A percentile compares a stretch with the other conserved stretches of the same genome.
These are phyloP conservation scores for Apodemia zela DNA, from an alignment of 2,888 invertebrate species.

Conservation along the genomic window DNA sequence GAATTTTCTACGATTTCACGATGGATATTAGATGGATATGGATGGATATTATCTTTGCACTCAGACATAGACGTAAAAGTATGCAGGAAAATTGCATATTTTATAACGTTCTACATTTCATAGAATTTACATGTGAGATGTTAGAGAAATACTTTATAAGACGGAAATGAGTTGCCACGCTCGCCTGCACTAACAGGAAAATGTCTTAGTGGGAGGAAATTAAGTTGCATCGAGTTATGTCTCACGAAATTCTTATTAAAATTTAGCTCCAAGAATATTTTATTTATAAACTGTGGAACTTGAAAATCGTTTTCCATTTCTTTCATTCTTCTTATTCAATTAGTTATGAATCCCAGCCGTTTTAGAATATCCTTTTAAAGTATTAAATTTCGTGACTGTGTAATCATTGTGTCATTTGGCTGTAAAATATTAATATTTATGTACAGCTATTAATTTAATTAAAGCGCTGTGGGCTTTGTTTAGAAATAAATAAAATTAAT, in stretches of 20 bases:
- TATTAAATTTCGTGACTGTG: no score
- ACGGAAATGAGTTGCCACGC: constrained; percentile 50
- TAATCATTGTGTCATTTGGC: no score
- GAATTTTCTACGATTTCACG: not conserved
- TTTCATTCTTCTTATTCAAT: not conserved
- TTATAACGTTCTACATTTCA: constrained; percentile 10
- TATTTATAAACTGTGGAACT: not conserved
- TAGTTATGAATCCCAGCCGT: not conserved
- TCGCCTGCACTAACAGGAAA: constrained; percentile 20
- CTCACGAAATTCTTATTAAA: constrained; percentile 9
- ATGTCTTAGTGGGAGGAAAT: constrained; percentile 23
- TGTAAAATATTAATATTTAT: no score
- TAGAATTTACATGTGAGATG: constrained; percentile 25
- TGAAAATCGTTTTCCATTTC: not conserved
- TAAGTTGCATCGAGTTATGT: constrained; percentile 21
- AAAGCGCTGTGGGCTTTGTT: no score
- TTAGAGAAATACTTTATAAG: constrained; percentile 42
- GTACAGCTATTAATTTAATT: no score
- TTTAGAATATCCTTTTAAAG: no score
- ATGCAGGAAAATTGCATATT: constrained; percentile 6
- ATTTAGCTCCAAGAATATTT: not conserved
- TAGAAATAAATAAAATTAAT: no score
- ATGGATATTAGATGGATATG: no score
- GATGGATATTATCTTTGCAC: not conserved
- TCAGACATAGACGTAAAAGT: not conserved